Evolutionary conservation across 1,140 invertebrate species (phyloP).

Genomic region (Dendrolimus kikuchii): DNA sequence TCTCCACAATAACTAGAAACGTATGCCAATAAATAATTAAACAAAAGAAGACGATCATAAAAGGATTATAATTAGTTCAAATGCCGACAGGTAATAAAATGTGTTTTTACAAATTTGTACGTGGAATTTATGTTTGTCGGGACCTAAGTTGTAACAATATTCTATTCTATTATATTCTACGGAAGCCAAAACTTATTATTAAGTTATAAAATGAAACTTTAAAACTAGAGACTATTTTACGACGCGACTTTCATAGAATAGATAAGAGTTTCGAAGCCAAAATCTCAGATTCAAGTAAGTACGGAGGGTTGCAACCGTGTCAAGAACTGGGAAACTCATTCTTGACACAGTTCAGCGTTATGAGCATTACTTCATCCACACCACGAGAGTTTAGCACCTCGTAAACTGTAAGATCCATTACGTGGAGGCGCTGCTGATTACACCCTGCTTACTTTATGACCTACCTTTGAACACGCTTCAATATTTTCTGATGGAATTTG

Average conservation of each 20-base stretch:
- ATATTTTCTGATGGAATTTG: conserved; percentile 18
- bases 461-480: conserved; percentile 11
- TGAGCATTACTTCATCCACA: conserved; percentile 32
- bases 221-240: too few relatives aligned
- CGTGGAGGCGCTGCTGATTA: conserved; percentile 19
- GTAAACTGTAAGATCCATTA: conserved; percentile 35
- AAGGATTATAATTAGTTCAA: too few relatives aligned
- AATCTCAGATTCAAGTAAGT: conserved; percentile 20
- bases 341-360: conserved; percentile 33
- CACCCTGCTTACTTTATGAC: conserved; percentile 22
- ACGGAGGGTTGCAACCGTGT: conserved; percentile 21
- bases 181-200: too few relatives aligned
- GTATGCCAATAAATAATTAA: too few relatives aligned
- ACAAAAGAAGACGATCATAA: too few relatives aligned
- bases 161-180: too few relatives aligned
- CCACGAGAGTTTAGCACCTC: conserved; percentile 32
- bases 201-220: neutral
- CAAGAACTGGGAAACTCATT: conserved; percentile 28
- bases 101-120: too few relatives aligned
- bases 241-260: neutral
- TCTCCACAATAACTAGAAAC: too few relatives aligned
- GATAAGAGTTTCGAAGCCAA: conserved; percentile 10
- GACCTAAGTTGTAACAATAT: too few relatives aligned
- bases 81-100: too few relatives aligned
- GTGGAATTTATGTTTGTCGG: too few relatives aligned